Conservation (phyloP, 2,888 invertebrate species). For the Hemicrepidius hirtus region DNA sequence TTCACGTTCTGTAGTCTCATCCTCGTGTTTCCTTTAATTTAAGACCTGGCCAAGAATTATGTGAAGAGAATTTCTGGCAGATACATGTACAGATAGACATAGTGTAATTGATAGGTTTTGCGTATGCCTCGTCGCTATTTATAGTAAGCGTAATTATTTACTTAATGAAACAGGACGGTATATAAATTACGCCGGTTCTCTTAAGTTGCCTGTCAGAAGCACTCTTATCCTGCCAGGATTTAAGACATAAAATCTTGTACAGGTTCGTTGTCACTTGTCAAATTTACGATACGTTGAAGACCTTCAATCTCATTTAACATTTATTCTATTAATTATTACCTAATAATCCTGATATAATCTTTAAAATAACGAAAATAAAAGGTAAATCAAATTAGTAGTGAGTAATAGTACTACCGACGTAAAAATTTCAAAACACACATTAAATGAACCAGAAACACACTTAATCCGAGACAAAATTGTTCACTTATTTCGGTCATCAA, state of each 20-base stretch:
- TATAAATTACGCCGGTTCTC: conserved; percentile 53
- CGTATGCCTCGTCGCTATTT: conserved; percentile 52
- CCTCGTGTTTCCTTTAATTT: conserved; percentile 32
- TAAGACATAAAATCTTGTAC: conserved; percentile 34
- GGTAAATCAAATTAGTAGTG: no score
- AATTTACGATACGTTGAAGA: conserved; percentile 21
- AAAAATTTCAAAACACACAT: no score
- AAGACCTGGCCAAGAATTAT: conserved; percentile 15
- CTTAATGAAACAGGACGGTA: conserved; percentile 56
- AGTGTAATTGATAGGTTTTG: conserved; percentile 54
- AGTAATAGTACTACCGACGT: no score
- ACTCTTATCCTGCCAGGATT: conserved; percentile 37
- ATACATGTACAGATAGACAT: conserved; percentile 40
- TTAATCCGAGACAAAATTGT: no score
- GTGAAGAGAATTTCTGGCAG: conserved; percentile 16
- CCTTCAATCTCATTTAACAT: not conserved
- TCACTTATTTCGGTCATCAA: no score
- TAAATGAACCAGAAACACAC: no score
- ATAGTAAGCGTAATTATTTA: conserved; percentile 56
- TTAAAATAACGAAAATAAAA: no score
- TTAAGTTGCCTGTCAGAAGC: conserved; percentile 46
- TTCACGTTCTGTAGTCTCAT: conserved; percentile 33
- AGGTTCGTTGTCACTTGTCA: conserved; percentile 33
- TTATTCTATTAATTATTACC: not conserved
- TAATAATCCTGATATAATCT: not conserved